Conservation (phyloP, 2,797 vertebrate species). For the Lutra lutra region DNA sequence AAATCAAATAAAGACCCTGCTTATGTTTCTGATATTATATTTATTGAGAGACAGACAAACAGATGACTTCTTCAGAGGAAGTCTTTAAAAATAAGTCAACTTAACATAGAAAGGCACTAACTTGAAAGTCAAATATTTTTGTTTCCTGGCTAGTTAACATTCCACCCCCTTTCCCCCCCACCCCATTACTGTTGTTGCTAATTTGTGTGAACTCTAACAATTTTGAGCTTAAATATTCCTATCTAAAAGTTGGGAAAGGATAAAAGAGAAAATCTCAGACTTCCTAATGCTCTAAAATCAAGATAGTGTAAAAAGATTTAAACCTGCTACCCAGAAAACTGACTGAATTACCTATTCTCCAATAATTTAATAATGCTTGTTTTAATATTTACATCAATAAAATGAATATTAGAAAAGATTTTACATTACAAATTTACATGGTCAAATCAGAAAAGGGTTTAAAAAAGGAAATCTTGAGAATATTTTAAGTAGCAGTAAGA, state of each 20-base stretch:
- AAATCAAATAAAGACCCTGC: background rate
- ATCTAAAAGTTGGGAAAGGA: background rate
- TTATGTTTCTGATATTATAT: background rate
- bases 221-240: background rate
- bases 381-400: background rate
- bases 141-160: background rate
- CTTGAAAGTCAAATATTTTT: background rate
- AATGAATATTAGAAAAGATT: background rate
- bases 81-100: background rate
- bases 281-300: background rate
- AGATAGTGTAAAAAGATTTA: background rate
- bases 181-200: background rate
- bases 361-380: background rate
- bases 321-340: background rate
- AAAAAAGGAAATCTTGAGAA: background rate
- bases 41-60: constrained; percentile 12
- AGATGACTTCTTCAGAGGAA: background rate
- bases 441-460: background rate
- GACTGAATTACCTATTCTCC: background rate
- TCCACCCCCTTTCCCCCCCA: accelerated
- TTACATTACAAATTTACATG: background rate
- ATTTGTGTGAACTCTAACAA: background rate
- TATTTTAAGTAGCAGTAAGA: background rate
- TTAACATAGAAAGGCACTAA: background rate
- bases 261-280: background rate